Percentiles rank a stretch among this genome's conserved stretches.
These are phyloP conservation scores for Archips xylosteana DNA, from an alignment of 2,888 invertebrate genomes.

Conservation along the genomic window DNA sequence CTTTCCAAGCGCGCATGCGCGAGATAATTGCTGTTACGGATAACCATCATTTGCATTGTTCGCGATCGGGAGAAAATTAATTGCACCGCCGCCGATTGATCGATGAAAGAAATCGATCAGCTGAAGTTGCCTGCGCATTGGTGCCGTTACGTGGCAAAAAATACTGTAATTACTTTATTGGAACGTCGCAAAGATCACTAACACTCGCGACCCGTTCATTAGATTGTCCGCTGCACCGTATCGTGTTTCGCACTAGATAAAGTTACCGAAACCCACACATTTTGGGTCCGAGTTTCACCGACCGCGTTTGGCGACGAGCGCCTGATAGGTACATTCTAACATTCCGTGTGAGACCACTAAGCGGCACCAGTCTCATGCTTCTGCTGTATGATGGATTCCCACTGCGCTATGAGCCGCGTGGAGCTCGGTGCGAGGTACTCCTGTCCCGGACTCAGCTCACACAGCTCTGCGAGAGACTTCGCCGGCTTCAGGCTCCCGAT, in stretches of 20 bases:
- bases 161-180: slow-evolving; percentile 26
- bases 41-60: slow-evolving; percentile 83
- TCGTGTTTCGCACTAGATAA: slow-evolving; percentile 50
- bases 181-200: slow-evolving; percentile 38
- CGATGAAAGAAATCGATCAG: slow-evolving; percentile 64
- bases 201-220: slow-evolving; percentile 44
- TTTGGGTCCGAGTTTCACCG: slow-evolving; percentile 46
- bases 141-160: slow-evolving; percentile 22
- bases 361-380: slow-evolving; percentile 85
- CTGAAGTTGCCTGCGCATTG: slow-evolving; percentile 19
- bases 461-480: slow-evolving; percentile 88
- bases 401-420: slow-evolving; percentile 90
- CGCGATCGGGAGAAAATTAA: slow-evolving; percentile 78
- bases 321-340: slow-evolving; percentile 49
- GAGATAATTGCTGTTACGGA: slow-evolving; percentile 72
- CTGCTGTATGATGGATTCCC: slow-evolving; percentile 92
- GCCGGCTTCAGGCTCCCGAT: slow-evolving; percentile 87
- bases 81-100: slow-evolving; percentile 68
- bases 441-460: slow-evolving; percentile 88
- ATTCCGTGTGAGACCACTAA: slow-evolving; percentile 57
- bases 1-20: slow-evolving; percentile 74
- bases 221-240: slow-evolving; percentile 46
- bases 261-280: slow-evolving; percentile 47
- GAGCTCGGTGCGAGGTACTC: slow-evolving; percentile 88
- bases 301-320: slow-evolving; percentile 50